A percentile compares a stretch with the other conserved stretches of the same genome.
Evolutionary conservation across 2,888 invertebrate species (phyloP).

Genomic region (Argyresthia goedartella): DNA sequence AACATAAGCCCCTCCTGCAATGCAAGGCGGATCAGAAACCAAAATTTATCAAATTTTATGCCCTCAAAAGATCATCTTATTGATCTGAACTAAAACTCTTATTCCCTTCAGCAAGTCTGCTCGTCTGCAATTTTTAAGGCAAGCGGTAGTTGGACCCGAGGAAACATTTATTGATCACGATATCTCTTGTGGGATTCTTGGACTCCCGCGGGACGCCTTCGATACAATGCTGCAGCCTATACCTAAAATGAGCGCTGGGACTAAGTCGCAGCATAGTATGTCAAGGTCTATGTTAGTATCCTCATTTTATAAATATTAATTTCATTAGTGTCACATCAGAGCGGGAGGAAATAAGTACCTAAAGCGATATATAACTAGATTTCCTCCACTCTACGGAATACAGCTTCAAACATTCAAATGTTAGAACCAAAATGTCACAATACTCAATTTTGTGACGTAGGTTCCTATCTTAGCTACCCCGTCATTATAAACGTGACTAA

Average conservation of each 20-base stretch:
- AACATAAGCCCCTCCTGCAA: not conserved
- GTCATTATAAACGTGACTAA: no score
- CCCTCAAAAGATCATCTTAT: not conserved
- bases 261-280: not conserved
- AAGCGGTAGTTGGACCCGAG: conserved; percentile 68
- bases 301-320: no score
- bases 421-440: no score
- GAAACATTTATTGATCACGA: conserved; percentile 48
- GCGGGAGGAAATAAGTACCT: no score
- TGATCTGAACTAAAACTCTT: not conserved
- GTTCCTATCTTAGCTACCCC: no score
- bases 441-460: no score
- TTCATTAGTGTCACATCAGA: no score
- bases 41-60: not conserved
- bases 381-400: no score
- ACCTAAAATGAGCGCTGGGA: not conserved
- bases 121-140: conserved; percentile 62
- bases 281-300: not conserved
- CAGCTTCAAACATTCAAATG: no score
- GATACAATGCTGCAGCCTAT: conserved; percentile 68
- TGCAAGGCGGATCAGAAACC: not conserved
- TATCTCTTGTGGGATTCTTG: conserved; percentile 72
- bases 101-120: conserved; percentile 27
- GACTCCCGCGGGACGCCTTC: conserved; percentile 62
- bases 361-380: no score